Evolutionary conservation across 2,888 invertebrate species (phyloP), one percentile per base, ranked within the genome.

Genomic region (Mythimna lalbum): DNA sequence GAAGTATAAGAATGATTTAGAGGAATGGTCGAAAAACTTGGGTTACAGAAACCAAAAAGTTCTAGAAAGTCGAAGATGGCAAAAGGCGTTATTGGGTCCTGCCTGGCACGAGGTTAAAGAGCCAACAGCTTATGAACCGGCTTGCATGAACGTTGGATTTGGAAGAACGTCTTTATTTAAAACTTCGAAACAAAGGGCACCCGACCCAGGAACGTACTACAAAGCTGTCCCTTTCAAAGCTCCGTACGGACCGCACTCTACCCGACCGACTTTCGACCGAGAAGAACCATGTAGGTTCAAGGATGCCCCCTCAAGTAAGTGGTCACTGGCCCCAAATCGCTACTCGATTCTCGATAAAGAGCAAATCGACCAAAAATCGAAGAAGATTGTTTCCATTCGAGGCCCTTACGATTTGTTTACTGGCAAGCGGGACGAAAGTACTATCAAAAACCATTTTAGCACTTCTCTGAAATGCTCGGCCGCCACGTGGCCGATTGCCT

Each of bases 401-500:
- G 95, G 95, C 0, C 95, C 95, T 0, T 96, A 95, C 74, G 93
- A 95, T 62, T 84, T 95, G 1, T 95, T 95, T 77, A 96, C 96
- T 0, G 97, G 96, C 0, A 91, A 91, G 43, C 90, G 97, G 60
- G 96, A 96, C 78, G 91, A 81, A 1, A 92, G 89, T 5, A 94
- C 96, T 0, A 96, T 96, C 19, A 96, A 96, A 85, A 96, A 96
- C 82, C 94, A 96, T 87, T 96, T 96, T 70, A 92, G 90, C 19
- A 93, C 90, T 10, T 86, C 90, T 12, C 66, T 87, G 31, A 89
- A 78, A 79, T 89, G 89, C 57, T 56, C 85, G 4, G 91, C 94
- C 1, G 86, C 92, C 2, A 91, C 94, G 0, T 96, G 95, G 95
- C 95, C 95, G 0, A 59, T 92, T 10, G 90, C 90, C 0, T 75